Evolutionary conservation across 1,140 invertebrate species (phyloP).

Genomic region (Zaprionus tsacasi): DNA sequence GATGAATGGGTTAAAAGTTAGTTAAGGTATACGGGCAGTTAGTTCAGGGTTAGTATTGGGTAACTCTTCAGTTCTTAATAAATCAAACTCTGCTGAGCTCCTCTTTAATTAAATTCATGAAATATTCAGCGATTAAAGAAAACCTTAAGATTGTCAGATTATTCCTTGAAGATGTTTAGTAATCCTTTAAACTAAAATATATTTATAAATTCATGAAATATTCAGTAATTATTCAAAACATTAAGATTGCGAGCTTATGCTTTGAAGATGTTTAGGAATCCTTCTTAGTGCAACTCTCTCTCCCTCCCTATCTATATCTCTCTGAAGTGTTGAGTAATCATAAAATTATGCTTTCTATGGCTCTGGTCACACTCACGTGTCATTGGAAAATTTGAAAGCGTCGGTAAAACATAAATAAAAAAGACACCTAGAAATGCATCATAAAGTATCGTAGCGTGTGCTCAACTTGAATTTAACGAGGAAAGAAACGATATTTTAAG

Average conservation of each 20-base stretch:
- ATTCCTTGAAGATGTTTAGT: not conserved
- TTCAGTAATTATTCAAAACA: no score
- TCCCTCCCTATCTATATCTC: no score
- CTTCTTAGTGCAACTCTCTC: not conserved
- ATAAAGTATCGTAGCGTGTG: not conserved
- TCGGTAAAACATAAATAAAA: not conserved
- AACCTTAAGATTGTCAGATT: not conserved
- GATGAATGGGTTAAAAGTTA: not conserved
- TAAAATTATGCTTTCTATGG: not conserved
- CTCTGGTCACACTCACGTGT: not conserved
- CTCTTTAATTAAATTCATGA: no score
- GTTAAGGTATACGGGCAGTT: not conserved
- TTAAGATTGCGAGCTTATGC: not conserved
- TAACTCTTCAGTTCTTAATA: no score
- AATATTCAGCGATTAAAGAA: no score
- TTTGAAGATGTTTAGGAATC: not conserved
- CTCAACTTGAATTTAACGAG: not conserved
- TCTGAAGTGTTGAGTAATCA: not conserved
- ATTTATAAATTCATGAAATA: no score
- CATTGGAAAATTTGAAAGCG: not conserved
- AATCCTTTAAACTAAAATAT: no score
- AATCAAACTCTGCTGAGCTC: not conserved
- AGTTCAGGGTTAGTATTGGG: no score
- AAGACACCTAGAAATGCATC: not conserved
- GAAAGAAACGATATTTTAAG: slow-evolving; percentile 4